phyloP scores from a whole-genome alignment of 2,113 vertebrate genomes.

The Cygnus buccinator region DNA sequence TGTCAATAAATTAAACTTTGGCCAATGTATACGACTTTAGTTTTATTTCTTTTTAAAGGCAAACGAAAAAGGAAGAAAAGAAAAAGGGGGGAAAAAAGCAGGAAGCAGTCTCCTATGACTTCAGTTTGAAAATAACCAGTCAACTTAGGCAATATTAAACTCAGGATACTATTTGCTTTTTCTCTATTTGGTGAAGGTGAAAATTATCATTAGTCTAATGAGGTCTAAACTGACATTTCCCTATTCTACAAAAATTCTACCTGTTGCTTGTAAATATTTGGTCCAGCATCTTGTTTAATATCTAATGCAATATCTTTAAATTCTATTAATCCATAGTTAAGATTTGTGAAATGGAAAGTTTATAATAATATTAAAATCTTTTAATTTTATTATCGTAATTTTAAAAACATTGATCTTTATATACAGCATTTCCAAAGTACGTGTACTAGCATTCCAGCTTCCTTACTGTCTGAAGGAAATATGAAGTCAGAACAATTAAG shows the following conservation, averaged over 20 bases:
- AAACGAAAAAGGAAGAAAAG: neutral
- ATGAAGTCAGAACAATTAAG: neutral
- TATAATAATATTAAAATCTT: neutral
- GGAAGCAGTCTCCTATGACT: slow-evolving; percentile 6
- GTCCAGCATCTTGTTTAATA: neutral
- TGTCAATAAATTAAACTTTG: slow-evolving; percentile 77
- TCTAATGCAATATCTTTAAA: neutral
- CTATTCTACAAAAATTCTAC: neutral
- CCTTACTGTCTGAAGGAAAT: neutral
- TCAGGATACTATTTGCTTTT: no score
- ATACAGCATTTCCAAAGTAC: neutral
- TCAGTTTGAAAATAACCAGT: slow-evolving; percentile 37
- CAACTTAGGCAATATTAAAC: neutral
- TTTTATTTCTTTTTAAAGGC: neutral
- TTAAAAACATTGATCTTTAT: neutral
- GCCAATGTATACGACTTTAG: slow-evolving; percentile 27
- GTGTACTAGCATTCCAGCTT: neutral
- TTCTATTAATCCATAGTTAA: neutral
- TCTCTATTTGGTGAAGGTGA: neutral
- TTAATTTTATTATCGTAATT: neutral
- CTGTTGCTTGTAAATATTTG: neutral
- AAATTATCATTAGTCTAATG: neutral
- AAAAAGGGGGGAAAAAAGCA: neutral
- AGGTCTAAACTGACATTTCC: neutral
- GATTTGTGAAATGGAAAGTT: neutral